Evolutionary conservation across 2,113 vertebrate species (phyloP).

Genomic region (Apodemus speciosus): DNA sequence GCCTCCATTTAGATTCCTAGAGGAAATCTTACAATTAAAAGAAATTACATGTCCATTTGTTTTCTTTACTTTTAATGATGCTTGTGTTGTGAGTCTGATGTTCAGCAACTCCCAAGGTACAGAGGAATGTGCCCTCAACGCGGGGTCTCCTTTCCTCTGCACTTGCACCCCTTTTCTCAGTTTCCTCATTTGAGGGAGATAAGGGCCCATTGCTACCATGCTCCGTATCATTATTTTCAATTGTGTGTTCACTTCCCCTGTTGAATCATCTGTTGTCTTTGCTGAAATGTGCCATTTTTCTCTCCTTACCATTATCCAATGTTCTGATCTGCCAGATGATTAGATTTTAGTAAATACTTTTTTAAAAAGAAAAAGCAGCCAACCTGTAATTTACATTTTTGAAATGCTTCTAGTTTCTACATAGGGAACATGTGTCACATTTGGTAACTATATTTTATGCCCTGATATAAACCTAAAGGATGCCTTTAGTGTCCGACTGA

Average conservation of each 20-base stretch:
- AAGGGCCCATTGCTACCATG: not conserved
- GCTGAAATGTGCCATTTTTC: not conserved
- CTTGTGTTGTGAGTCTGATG: not conserved
- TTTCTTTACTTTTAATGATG: not conserved
- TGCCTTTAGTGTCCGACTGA: slow-evolving; percentile 13
- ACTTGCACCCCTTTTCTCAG: not conserved
- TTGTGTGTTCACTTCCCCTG: not conserved
- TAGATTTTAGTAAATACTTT: not conserved
- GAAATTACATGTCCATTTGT: not conserved
- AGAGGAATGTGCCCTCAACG: not conserved
- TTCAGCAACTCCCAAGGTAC: not conserved
- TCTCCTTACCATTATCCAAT: not conserved
- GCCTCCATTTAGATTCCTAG: slow-evolving; percentile 39
- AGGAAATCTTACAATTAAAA: no score
- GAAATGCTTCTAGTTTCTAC: not conserved
- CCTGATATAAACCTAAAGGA: not conserved
- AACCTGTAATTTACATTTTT: not conserved
- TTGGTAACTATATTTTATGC: not conserved
- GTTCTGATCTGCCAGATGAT: not conserved
- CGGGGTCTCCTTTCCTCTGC: not conserved
- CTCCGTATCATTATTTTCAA: not conserved
- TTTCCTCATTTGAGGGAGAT: not conserved
- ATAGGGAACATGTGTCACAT: not conserved
- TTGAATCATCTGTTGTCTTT: not conserved
- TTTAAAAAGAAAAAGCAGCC: not conserved